Evolutionary conservation across 2,888 invertebrate species (phyloP).

Genomic region (Acleris cristana): DNA sequence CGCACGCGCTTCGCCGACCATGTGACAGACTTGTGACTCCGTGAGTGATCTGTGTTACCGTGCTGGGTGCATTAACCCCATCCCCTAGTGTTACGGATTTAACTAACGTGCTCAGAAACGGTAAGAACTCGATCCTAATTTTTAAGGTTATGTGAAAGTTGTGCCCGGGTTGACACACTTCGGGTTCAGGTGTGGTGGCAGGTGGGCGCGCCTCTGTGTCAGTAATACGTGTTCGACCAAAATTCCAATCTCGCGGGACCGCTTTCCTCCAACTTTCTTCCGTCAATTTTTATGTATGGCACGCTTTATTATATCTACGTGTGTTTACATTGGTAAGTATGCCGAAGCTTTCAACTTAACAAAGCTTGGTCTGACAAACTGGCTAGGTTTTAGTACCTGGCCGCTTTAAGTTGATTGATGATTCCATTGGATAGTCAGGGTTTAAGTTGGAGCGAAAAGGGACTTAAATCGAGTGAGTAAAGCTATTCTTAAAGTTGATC

Average conservation of each 20-base stretch:
- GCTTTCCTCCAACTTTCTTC: constrained; percentile 81
- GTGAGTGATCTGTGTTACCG: constrained; percentile 78
- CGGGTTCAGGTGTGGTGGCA: constrained; percentile 79
- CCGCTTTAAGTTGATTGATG: constrained; percentile 1
- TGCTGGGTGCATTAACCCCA: constrained; percentile 80
- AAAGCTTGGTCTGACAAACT: not conserved
- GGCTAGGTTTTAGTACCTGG: not conserved
- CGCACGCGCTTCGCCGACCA: constrained; percentile 73
- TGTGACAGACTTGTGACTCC: constrained; percentile 75
- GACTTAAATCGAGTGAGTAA: not conserved
- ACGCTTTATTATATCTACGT: constrained; percentile 18
- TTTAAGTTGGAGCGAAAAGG: constrained; percentile 3
- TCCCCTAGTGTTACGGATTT: constrained; percentile 82
- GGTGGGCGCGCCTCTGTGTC: constrained; percentile 77
- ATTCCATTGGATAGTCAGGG: no score
- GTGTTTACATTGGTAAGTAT: constrained; percentile 2
- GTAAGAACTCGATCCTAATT: constrained; percentile 48
- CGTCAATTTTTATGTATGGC: constrained; percentile 48
- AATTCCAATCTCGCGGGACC: constrained; percentile 77
- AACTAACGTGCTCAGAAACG: constrained; percentile 73
- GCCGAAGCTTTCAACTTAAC: not conserved
- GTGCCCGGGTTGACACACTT: constrained; percentile 78
- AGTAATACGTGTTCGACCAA: constrained; percentile 73
- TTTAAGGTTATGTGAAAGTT: constrained; percentile 81
- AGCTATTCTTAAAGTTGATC: constrained; percentile 40